phyloP scores from a whole-genome alignment of 2,797 vertebrate genomes.

The Pteropus rufus region DNA sequence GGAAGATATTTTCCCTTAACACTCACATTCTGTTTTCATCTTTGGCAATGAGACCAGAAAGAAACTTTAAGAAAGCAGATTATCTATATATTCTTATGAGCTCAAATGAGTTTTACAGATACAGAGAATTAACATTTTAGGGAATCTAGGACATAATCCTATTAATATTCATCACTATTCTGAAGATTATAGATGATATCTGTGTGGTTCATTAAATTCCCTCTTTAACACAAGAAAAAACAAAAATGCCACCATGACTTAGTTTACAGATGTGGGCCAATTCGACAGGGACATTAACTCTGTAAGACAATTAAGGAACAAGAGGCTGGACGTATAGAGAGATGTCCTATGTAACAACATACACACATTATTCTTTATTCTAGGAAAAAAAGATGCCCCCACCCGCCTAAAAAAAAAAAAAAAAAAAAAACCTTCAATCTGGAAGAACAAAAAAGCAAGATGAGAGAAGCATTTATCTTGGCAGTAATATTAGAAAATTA shows the following conservation, averaged over 20 bases:
- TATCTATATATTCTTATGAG: conserved; percentile 10
- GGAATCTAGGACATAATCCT: conserved; percentile 16
- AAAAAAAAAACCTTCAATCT: neutral
- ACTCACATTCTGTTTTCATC: conserved; percentile 31
- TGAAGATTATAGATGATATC: conserved; percentile 24
- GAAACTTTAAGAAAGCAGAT: conserved; percentile 8
- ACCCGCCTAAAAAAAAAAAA: neutral
- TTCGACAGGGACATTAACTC: neutral
- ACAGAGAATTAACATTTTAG: conserved; percentile 12
- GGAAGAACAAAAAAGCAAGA: neutral
- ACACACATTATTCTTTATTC: neutral
- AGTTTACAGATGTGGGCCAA: neutral
- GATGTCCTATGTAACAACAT: neutral
- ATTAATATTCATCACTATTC: conserved; percentile 41
- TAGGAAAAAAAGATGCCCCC: neutral
- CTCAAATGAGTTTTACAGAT: conserved; percentile 42
- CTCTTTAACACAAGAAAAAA: neutral
- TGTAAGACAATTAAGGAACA: neutral
- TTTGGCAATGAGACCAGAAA: neutral
- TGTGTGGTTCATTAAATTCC: conserved; percentile 14
- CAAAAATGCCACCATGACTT: neutral
- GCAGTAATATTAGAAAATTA: conserved; percentile 25
- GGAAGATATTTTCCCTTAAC: neutral
- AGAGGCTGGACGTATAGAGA: neutral
- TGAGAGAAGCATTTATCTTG: conserved; percentile 33